Percentiles rank a stretch among this genome's conserved stretches.
Evolutionary conservation across 2,888 invertebrate species (phyloP).

Genomic region (Cerceris ruficornis): DNA sequence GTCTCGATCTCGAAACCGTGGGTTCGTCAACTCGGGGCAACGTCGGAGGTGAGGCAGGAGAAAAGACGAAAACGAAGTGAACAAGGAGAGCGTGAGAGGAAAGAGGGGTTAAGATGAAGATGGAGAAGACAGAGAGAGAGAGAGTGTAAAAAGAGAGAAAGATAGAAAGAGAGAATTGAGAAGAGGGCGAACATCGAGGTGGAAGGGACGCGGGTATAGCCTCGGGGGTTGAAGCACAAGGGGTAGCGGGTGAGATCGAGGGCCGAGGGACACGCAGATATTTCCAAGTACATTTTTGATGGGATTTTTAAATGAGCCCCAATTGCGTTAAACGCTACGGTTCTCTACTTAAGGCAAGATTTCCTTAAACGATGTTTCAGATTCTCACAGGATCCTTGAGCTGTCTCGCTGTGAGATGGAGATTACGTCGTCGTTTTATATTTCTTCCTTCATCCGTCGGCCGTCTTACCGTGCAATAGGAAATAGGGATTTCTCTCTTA

Average conservation of each 20-base stretch:
- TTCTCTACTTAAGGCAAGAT: slow-evolving; percentile 73
- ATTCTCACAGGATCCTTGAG: slow-evolving; percentile 47
- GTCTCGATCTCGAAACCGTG: slow-evolving; percentile 55
- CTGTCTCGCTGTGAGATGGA: slow-evolving; percentile 59
- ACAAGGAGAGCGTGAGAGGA: slow-evolving; percentile 11
- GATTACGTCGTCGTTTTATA: slow-evolving; percentile 60
- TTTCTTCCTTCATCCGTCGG: not conserved
- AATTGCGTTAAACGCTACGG: slow-evolving; percentile 78
- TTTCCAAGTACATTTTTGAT: slow-evolving; percentile 77
- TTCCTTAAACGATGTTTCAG: slow-evolving; percentile 75
- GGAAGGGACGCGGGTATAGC: slow-evolving; percentile 55
- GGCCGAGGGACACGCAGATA: slow-evolving; percentile 53
- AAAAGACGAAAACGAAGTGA: slow-evolving; percentile 41
- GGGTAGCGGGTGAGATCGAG: slow-evolving; percentile 20
- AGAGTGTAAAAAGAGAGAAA: slow-evolving; percentile 28
- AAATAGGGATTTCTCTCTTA: too few species aligned
- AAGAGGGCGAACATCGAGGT: slow-evolving; percentile 36
- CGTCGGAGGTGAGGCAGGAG: slow-evolving; percentile 47
- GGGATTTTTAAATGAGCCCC: slow-evolving; percentile 81
- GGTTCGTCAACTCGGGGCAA: slow-evolving; percentile 55
- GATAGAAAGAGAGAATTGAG: slow-evolving; percentile 22
- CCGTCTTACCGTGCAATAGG: too few species aligned
- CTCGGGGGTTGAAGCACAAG: slow-evolving; percentile 53
- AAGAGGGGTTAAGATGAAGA: slow-evolving; percentile 23
- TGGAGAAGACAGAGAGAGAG: slow-evolving; percentile 13